These are phyloP conservation scores for Microdon myrmicae DNA, from an alignment of 2,888 invertebrate genomes.

Conservation along the genomic window DNA sequence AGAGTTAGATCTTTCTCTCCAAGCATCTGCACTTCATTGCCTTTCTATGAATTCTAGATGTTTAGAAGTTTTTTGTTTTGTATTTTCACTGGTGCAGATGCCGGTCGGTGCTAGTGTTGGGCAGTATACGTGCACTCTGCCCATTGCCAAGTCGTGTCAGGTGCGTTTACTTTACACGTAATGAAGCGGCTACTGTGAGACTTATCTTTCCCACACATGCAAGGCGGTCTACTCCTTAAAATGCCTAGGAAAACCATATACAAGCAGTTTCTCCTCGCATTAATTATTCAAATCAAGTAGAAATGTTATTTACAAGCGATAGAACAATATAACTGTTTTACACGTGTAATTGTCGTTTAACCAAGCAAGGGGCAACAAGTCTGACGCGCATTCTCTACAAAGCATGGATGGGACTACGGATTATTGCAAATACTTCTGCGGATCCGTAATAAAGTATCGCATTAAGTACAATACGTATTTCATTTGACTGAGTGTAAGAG, in stretches of 20 bases:
- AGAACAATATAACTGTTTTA: constrained; percentile 38
- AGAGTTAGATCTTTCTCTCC: no score
- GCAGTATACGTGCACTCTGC: no score
- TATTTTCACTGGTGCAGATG: no score
- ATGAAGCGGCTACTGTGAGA: constrained; percentile 43
- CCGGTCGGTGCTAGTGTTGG: no score
- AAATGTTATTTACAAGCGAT: constrained; percentile 31
- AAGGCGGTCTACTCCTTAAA: constrained; percentile 19
- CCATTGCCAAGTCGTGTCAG: constrained; percentile 31
- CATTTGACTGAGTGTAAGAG: no score
- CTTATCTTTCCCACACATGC: constrained; percentile 13
- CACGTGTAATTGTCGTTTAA: constrained; percentile 36
- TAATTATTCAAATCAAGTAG: constrained; percentile 47
- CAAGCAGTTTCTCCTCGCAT: constrained; percentile 24
- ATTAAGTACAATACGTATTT: no score
- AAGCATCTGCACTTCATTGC: constrained; percentile 30
- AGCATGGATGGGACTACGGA: no score
- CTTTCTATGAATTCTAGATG: constrained; percentile 18
- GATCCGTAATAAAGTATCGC: no score
- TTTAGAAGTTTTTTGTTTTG: neutral
- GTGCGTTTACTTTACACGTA: constrained; percentile 23
- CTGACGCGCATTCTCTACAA: no score
- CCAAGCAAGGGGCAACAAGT: no score
- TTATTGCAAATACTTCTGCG: no score
- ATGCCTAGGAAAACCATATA: constrained; percentile 22